Evolutionary conservation across 2,113 vertebrate species (phyloP), one percentile per base, ranked within the genome.

Genomic region (Paramormyrops kingsleyae): DNA sequence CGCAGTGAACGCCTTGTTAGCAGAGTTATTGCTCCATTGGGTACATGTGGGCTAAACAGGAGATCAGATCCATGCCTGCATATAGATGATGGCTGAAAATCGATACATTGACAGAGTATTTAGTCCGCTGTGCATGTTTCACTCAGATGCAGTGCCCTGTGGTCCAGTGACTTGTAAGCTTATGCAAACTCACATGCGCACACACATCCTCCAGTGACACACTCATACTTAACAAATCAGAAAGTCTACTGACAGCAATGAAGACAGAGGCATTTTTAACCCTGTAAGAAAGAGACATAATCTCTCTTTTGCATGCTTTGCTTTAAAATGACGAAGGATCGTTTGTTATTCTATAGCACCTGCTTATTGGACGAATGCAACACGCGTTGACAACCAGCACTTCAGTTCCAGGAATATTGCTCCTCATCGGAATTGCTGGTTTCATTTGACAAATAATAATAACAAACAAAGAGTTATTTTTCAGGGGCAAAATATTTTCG

Each of bases 31-130:
- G 85, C 85, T 31, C 47, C 50, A 9, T 3, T 27, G 47, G 27
- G 27, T 31, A 9, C 12, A 4, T 56, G 50, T 84, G 44, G 21
- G 17, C 83, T 10, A 47, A 84, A 80, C 13, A 42, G 35, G 35
- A 47, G 42, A 24, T 83, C 13, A 83, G 19, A 47, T 84, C 83
- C 83, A 84, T 6, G 44, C 83, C 42, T 47, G 44, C 83, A 44
- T 44, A 84, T 46, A 84, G 39, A 84, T 2, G 21, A 84, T 84
- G 83, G 44, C 83, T 84, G 83, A 84, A 84, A 84, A 84, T 84
- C 83, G 12, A 84, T 24, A 84, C 42, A 46, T 46, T 21, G 83
- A 84, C 39, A 21, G 15, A 84, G 44, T 84, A 46, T 42, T 84
- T 84, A 84, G 80, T 21, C 80, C 8, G 2, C 39, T 84, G 42